Conservation (phyloP, 2,113 vertebrate species). For the Crypturellus undulatus region DNA sequence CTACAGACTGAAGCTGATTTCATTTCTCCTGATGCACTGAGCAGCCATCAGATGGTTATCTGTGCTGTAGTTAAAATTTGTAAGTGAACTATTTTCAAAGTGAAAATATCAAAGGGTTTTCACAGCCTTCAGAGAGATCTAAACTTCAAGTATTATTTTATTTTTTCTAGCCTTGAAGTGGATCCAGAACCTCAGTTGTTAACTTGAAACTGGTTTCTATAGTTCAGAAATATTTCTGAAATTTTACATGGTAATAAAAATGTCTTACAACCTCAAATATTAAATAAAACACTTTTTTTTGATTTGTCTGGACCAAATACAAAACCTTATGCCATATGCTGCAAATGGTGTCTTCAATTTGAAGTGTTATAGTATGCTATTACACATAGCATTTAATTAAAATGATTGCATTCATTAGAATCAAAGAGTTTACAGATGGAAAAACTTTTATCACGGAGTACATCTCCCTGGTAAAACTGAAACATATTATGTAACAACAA, state of each 20-base stretch:
- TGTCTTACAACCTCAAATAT: conserved; percentile 61
- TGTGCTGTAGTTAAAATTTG: conserved; percentile 49
- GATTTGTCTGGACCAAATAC: conserved; percentile 33
- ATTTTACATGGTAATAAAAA: conserved; percentile 71
- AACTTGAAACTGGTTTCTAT: conserved; percentile 68
- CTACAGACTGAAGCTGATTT: conserved; percentile 23
- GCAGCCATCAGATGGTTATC: conserved; percentile 39
- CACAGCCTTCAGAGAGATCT: conserved; percentile 51
- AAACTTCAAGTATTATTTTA: conserved; percentile 71
- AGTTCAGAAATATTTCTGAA: conserved; percentile 65
- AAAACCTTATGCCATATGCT: conserved; percentile 43
- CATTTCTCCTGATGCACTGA: not conserved
- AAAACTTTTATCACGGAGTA: not conserved
- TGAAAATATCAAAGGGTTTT: conserved; percentile 64
- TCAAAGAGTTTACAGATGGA: conserved; percentile 18
- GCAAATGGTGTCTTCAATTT: conserved; percentile 28
- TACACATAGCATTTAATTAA: conserved; percentile 58
- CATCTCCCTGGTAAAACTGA: conserved; percentile 5
- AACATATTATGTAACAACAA: not conserved
- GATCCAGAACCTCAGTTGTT: conserved; percentile 65
- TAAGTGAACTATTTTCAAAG: conserved; percentile 69
- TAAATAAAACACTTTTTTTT: conserved; percentile 52
- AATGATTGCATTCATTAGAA: conserved; percentile 33
- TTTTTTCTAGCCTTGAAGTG: conserved; percentile 67
- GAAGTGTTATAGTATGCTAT: not conserved